These are phyloP conservation scores for Aplysina aerophoba DNA, from an alignment of 37 sponge, comb jelly and placozoan genomes.

Conservation along the genomic window DNA sequence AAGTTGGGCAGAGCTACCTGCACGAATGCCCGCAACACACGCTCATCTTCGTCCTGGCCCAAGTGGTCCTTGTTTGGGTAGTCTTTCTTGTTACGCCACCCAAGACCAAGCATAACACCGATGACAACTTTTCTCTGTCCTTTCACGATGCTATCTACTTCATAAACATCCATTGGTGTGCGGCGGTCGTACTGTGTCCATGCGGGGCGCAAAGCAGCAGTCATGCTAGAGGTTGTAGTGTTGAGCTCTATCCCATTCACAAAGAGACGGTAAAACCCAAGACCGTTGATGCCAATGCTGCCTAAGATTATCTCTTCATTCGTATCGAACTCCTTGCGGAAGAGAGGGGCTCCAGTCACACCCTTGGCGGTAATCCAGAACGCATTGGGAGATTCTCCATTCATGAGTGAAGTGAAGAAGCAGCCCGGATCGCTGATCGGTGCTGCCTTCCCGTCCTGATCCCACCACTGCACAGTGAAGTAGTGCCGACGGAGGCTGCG, in stretches of 20 bases:
- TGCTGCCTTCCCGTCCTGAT: conserved; percentile 36
- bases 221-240: too few species aligned
- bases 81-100: conserved; percentile 43
- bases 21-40: conserved; percentile 37
- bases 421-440: conserved; percentile 46
- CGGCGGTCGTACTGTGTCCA: conserved; percentile 68
- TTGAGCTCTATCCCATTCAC: conserved; percentile 54
- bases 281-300: conserved; percentile 50
- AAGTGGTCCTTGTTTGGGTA: conserved; percentile 37
- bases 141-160: too few species aligned
- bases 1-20: conserved; percentile 32
- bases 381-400: conserved; percentile 12
- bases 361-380: conserved; percentile 56
- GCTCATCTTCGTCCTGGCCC: neutral
- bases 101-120: conserved; percentile 50
- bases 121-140: conserved; percentile 30
- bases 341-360: conserved; percentile 27
- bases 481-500: conserved; percentile 24
- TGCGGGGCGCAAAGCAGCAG: conserved; percentile 46
- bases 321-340: conserved; percentile 19
- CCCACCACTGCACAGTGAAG: conserved; percentile 72
- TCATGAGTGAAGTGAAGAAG: conserved; percentile 42
- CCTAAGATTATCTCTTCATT: conserved; percentile 1
- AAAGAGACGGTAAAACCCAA: conserved; percentile 52
- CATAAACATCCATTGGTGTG: conserved; percentile 36